A percentile compares a stretch with the other conserved stretches of the same genome.
These are phyloP conservation scores for Taeniopygia guttata DNA, from an alignment of 2,797 vertebrate genomes.

Conservation along the genomic window DNA sequence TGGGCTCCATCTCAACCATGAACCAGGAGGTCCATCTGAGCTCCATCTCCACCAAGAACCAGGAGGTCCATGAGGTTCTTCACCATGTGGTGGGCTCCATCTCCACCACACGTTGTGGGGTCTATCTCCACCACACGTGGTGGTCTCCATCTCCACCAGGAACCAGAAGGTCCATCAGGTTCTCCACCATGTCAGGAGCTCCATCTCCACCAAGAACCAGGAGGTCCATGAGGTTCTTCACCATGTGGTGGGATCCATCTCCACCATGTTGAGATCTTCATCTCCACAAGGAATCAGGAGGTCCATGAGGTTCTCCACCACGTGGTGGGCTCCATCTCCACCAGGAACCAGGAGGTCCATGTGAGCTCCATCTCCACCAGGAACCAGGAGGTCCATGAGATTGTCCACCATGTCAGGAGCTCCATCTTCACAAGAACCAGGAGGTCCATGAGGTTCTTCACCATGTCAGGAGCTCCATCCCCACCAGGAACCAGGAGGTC, in stretches of 20 bases:
- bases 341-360: neutral
- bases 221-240: neutral
- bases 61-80: accelerated
- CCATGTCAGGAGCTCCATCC: neutral
- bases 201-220: neutral
- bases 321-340: neutral
- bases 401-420: neutral
- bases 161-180: neutral
- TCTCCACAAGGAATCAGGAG: neutral
- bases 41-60: neutral
- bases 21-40: too few species aligned
- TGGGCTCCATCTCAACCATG: too few species aligned
- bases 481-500: too few species aligned
- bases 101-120: too few species aligned
- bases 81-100: neutral
- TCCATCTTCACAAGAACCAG: too few species aligned
- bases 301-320: neutral
- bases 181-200: neutral
- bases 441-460: accelerated
- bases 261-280: neutral
- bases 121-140: too few species aligned
- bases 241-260: neutral
- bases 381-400: accelerated
- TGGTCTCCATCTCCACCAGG: neutral
- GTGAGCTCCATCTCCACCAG: neutral